phyloP scores from a whole-genome alignment of 2,797 vertebrate genomes.

The Bradypus variegatus region DNA sequence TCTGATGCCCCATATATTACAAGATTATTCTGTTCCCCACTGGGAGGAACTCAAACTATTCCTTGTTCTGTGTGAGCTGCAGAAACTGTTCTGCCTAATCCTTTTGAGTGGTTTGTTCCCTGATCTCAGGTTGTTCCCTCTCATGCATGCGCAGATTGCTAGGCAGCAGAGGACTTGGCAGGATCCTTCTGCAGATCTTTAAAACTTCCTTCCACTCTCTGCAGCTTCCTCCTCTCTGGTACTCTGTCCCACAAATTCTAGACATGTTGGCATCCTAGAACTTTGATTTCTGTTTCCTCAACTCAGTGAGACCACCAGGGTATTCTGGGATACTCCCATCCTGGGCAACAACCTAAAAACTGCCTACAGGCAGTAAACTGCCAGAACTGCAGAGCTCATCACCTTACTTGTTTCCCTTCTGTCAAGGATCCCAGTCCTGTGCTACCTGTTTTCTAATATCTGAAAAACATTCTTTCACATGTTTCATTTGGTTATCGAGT shows the following conservation, averaged over 20 bases:
- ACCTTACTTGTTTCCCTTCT: background rate
- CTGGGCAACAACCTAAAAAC: background rate
- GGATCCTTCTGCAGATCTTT: background rate
- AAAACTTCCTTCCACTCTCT: background rate
- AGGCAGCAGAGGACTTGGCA: background rate
- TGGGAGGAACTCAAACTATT: background rate
- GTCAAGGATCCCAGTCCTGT: background rate
- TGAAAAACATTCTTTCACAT: background rate
- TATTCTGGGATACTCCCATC: background rate
- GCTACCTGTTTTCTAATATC: background rate
- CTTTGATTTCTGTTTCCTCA: background rate
- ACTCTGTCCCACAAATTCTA: background rate
- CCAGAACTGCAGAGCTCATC: background rate
- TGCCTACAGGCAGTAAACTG: background rate
- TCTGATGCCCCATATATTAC: background rate
- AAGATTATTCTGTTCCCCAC: background rate
- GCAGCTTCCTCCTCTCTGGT: background rate
- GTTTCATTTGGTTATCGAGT: background rate
- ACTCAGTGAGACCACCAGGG: background rate
- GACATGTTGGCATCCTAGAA: background rate
- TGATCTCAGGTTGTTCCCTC: background rate
- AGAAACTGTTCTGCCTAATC: background rate
- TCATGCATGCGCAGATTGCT: background rate
- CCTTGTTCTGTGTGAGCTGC: background rate
- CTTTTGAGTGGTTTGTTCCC: background rate